These are phyloP conservation scores for Ptychoptera albimana DNA, from an alignment of 2,888 invertebrate species.

Conservation along the genomic window DNA sequence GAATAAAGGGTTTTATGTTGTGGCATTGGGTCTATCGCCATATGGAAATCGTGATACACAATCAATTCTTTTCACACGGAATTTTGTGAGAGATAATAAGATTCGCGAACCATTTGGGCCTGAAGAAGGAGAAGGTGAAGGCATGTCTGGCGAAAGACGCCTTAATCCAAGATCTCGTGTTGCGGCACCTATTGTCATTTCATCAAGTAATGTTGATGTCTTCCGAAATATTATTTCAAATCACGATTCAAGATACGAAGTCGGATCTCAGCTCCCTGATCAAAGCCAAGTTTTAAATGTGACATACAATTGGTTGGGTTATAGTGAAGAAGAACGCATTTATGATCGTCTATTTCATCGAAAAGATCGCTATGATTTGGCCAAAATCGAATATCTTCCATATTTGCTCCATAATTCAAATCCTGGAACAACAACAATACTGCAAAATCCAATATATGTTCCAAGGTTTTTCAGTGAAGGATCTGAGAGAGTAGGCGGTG, in stretches of 20 bases:
- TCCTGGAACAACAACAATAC: conserved; percentile 70
- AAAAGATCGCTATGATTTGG: conserved; percentile 87
- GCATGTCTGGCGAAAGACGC: conserved; percentile 36
- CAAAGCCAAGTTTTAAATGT: conserved; percentile 90
- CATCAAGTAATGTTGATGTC: conserved; percentile 77
- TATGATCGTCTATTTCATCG: conserved; percentile 64
- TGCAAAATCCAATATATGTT: conserved; percentile 58
- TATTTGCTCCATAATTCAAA: conserved; percentile 81
- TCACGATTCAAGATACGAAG: conserved; percentile 78
- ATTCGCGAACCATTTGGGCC: conserved; percentile 72
- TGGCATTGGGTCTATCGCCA: conserved; percentile 73
- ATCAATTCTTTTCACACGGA: conserved; percentile 67
- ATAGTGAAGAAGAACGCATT: conserved; percentile 52
- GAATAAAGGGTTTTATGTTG: conserved; percentile 79
- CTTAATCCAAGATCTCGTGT: conserved; percentile 82
- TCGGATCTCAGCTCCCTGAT: conserved; percentile 88
- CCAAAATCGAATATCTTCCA: conserved; percentile 80
- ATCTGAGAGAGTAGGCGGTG: conserved; percentile 67
- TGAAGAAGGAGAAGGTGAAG: conserved; percentile 29
- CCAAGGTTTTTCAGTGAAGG: conserved; percentile 59
- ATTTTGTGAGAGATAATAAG: conserved; percentile 72
- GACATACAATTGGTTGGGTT: conserved; percentile 87
- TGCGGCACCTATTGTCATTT: conserved; percentile 81
- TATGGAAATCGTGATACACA: conserved; percentile 72
- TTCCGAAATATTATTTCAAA: conserved; percentile 86